phyloP scores from a whole-genome alignment of 2,888 invertebrate species.

The Dryocosmus kuriphilus region DNA sequence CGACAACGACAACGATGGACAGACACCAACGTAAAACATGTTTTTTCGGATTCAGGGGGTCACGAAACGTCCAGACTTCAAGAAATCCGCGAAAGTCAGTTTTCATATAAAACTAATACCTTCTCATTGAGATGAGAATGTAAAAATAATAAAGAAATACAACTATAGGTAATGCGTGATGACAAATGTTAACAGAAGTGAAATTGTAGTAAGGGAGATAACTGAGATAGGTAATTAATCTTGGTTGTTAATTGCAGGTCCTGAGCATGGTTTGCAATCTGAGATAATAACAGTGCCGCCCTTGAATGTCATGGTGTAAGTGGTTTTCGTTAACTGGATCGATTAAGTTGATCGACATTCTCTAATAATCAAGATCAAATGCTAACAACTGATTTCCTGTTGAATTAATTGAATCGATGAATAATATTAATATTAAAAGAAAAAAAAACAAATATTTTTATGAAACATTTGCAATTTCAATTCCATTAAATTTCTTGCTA shows the following conservation, averaged over 20 bases:
- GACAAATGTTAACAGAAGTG: too few species aligned
- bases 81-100: too few species aligned
- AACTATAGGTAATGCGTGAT: too few species aligned
- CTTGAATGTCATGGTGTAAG: neutral
- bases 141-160: too few species aligned
- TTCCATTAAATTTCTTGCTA: neutral
- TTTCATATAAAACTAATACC: too few species aligned
- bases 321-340: slow-evolving; percentile 3
- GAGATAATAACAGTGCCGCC: neutral
- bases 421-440: neutral
- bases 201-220: neutral
- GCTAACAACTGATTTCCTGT: neutral
- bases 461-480: neutral
- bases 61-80: too few species aligned
- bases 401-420: slow-evolving; percentile 17
- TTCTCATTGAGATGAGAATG: too few species aligned
- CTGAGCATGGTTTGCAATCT: slow-evolving; percentile 3
- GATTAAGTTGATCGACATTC: slow-evolving; percentile 11
- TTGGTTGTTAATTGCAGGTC: neutral
- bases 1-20: too few species aligned
- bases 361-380: slow-evolving; percentile 15
- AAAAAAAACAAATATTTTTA: slow-evolving; percentile 40
- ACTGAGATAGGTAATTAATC: neutral
- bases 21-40: too few species aligned
- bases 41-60: too few species aligned